Evolutionary conservation across 2,113 vertebrate genomes (phyloP).

Genomic region (Eulacestoma nigropectus): DNA sequence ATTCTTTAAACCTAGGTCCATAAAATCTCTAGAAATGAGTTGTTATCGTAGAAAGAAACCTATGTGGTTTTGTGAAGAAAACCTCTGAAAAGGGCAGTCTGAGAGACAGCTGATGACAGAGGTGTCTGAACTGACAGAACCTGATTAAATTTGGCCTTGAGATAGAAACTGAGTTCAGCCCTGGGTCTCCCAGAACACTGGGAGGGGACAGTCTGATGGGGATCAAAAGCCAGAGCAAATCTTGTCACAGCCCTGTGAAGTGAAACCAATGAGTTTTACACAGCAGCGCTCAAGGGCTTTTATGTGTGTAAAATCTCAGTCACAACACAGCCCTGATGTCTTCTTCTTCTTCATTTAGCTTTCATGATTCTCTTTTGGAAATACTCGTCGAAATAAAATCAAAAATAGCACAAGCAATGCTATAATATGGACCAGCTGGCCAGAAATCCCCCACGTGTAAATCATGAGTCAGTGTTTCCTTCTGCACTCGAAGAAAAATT

Average conservation of each 20-base stretch:
- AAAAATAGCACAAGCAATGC: neutral
- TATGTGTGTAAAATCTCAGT: neutral
- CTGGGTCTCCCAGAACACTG: neutral
- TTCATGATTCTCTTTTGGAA: neutral
- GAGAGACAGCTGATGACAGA: neutral
- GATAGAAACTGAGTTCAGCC: neutral
- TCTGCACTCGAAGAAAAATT: neutral
- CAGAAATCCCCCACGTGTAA: fast-evolving
- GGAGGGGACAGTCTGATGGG: neutral
- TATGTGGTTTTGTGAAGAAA: neutral
- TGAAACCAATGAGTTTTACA: conserved; percentile 41
- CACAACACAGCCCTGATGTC: neutral
- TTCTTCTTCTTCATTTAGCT: neutral
- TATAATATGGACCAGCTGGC: neutral
- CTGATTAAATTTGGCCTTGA: neutral
- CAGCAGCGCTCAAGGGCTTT: neutral
- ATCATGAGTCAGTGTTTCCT: neutral
- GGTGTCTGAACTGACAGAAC: neutral
- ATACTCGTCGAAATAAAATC: neutral
- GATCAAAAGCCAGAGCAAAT: neutral
- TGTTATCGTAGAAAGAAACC: neutral
- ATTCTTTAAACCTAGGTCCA: neutral
- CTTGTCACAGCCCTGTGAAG: neutral
- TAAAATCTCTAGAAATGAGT: neutral
- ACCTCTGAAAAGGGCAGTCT: neutral